phyloP scores from a whole-genome alignment of 2,797 vertebrate species.

The Coluber constrictor region DNA sequence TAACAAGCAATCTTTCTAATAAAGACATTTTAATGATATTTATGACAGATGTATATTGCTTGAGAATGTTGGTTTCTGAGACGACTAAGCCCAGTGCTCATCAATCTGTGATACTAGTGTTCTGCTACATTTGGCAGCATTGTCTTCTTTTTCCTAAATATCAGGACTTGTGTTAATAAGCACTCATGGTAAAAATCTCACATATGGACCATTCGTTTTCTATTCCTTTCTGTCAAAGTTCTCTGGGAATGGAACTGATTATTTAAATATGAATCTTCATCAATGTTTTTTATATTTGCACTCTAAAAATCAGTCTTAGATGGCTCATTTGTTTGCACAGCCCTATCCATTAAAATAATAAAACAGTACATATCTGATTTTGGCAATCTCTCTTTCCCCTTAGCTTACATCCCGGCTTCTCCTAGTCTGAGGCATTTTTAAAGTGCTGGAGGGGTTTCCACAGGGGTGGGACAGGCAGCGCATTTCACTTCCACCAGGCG shows the following conservation, averaged over 20 bases:
- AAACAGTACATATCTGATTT: background rate
- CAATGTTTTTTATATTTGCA: background rate
- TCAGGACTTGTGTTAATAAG: background rate
- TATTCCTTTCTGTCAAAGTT: background rate
- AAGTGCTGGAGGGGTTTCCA: background rate
- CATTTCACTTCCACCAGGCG: background rate
- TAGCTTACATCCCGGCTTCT: background rate
- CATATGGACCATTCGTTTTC: background rate
- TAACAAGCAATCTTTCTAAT: background rate
- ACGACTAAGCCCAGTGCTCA: background rate
- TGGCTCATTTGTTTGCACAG: background rate
- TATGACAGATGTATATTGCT: background rate
- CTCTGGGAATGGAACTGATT: background rate
- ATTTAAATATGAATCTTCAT: background rate
- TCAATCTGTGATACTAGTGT: background rate
- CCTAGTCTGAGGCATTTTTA: background rate
- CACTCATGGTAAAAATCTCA: background rate
- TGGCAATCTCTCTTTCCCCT: background rate
- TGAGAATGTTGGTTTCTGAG: background rate
- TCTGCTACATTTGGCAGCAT: background rate
- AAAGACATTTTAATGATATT: background rate
- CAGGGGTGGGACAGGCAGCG: background rate
- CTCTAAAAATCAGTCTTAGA: background rate
- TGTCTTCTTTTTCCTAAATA: background rate
- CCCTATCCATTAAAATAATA: background rate